Percentiles rank a stretch among this genome's conserved stretches.
phyloP scores from a whole-genome alignment of 2,113 vertebrate genomes.

The Brachypteracias leptosomus region DNA sequence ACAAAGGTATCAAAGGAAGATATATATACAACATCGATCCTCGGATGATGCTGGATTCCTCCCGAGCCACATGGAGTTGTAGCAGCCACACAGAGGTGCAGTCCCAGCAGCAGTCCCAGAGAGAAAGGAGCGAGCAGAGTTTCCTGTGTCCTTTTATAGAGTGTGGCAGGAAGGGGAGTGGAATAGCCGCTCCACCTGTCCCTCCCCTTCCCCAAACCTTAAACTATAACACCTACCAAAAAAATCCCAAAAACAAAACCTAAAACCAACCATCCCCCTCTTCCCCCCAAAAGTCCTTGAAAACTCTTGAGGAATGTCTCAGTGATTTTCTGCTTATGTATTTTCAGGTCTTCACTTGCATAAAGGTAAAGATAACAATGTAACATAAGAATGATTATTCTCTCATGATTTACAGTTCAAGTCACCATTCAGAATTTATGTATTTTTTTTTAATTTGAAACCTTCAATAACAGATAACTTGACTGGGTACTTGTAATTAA shows the following conservation, averaged over 20 bases:
- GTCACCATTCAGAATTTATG: background rate
- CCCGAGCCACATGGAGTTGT: no score
- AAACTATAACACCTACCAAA: no score
- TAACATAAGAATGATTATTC: background rate
- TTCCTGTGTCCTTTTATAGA: no score
- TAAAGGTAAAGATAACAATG: background rate
- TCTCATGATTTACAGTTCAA: background rate
- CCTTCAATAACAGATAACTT: background rate
- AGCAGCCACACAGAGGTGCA: no score
- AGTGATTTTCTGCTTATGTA: background rate
- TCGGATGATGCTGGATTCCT: no score
- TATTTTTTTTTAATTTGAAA: background rate
- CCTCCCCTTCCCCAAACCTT: no score
- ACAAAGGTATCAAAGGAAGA: no score
- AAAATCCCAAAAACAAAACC: background rate
- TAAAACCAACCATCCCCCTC: background rate
- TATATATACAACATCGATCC: no score
- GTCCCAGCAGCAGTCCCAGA: no score
- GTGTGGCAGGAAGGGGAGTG: no score
- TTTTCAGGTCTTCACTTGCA: background rate
- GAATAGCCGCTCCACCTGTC: no score
- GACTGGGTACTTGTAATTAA: background rate
- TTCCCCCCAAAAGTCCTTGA: background rate
- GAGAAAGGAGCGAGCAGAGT: no score
- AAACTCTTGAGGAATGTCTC: background rate